Evolutionary conservation across 1,140 invertebrate genomes (phyloP).

Genomic region (Spodoptera litura): DNA sequence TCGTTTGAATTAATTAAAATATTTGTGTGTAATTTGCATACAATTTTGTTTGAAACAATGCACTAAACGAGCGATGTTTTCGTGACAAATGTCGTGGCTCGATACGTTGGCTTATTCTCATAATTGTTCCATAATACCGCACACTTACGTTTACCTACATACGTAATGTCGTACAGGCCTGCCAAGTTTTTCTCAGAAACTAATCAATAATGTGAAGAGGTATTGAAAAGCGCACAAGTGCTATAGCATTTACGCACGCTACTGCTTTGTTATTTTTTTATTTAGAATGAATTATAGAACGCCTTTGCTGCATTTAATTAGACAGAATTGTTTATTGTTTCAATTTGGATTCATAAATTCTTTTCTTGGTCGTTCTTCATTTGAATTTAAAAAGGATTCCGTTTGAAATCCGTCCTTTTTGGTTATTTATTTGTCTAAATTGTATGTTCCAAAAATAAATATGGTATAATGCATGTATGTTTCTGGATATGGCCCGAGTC

Average conservation of each 20-base stretch:
- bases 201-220: slow-evolving; percentile 80
- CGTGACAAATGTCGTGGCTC: slow-evolving; percentile 32
- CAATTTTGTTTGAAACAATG: slow-evolving; percentile 40
- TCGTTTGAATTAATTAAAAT: slow-evolving; percentile 43
- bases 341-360: slow-evolving; percentile 55
- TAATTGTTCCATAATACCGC: slow-evolving; percentile 44
- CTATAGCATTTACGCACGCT: slow-evolving; percentile 68
- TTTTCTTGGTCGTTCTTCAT: slow-evolving; percentile 39
- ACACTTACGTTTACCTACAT: slow-evolving; percentile 51
- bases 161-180: slow-evolving; percentile 60
- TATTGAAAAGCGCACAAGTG: slow-evolving; percentile 76
- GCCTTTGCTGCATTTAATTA: slow-evolving; percentile 56
- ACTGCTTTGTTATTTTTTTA: slow-evolving; percentile 56
- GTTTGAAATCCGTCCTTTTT: slow-evolving; percentile 16
- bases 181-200: slow-evolving; percentile 78
- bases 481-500: slow-evolving; percentile 23
- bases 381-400: slow-evolving; percentile 42
- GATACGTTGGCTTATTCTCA: slow-evolving; percentile 31
- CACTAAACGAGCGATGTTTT: slow-evolving; percentile 34
- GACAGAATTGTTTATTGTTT: slow-evolving; percentile 54
- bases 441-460: slow-evolving; percentile 35
- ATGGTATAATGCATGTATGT: slow-evolving; percentile 28
- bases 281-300: slow-evolving; percentile 55
- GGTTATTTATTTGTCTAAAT: slow-evolving; percentile 33
- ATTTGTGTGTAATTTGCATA: slow-evolving; percentile 44